A percentile compares a stretch with the other conserved stretches of the same genome.
Evolutionary conservation across 2,888 invertebrate genomes (phyloP).

Genomic region (Hirtodrosophila cameraria): DNA sequence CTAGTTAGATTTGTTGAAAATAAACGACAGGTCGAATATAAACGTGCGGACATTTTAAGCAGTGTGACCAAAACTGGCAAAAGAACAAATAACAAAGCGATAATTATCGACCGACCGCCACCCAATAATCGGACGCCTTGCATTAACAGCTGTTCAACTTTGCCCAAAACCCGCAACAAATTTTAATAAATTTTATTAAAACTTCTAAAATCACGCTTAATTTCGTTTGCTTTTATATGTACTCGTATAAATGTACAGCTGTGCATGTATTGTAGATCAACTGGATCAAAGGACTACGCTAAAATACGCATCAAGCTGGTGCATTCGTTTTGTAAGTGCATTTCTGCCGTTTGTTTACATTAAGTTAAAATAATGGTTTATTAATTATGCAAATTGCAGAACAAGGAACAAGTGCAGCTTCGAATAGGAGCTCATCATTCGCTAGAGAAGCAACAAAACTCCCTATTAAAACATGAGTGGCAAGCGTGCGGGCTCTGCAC

Average conservation of each 20-base stretch:
- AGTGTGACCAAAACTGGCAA: constrained; percentile 17
- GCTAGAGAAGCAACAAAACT: neutral
- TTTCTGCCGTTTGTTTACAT: constrained; percentile 8
- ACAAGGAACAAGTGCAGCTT: neutral
- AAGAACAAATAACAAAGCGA: neutral
- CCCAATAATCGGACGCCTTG: neutral
- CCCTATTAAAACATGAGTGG: constrained; percentile 18
- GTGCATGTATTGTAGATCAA: neutral
- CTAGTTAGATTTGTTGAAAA: constrained; percentile 74
- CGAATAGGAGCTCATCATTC: neutral
- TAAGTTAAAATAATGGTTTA: neutral
- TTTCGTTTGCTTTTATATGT: too few species aligned
- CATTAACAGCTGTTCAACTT: constrained; percentile 38
- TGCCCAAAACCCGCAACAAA: constrained; percentile 21
- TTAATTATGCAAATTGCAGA: neutral
- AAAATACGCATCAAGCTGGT: neutral
- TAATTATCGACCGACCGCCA: constrained; percentile 21
- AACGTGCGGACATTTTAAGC: constrained; percentile 62
- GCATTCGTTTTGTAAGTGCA: neutral
- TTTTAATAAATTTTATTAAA: constrained; percentile 1
- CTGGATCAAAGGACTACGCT: neutral
- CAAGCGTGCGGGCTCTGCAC: constrained; percentile 12
- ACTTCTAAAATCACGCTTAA: neutral
- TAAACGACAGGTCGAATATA: constrained; percentile 55
- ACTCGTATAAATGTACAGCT: neutral